Percentiles rank a stretch among this genome's conserved stretches.
Conservation (phyloP, 2,888 invertebrate species). For the Sphaeridia pumilis region DNA sequence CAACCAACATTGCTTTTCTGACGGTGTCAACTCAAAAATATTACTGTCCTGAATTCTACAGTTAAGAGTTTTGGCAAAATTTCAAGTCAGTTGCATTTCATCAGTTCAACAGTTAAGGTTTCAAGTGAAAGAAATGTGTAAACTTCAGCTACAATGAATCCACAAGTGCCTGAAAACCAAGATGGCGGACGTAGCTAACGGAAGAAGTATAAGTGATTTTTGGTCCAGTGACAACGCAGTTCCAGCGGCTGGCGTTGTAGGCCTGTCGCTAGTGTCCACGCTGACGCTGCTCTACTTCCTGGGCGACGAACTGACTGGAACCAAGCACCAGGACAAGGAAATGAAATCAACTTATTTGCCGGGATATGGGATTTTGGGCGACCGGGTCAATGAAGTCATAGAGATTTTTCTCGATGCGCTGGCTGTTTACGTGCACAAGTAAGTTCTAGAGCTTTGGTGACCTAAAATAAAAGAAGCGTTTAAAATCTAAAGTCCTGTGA, state of each 20-base stretch:
- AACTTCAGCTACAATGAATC: too few species aligned
- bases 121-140: too few species aligned
- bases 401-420: constrained; percentile 30
- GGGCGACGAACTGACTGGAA: not conserved
- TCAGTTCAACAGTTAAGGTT: too few species aligned
- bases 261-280: constrained; percentile 13
- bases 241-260: not conserved
- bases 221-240: not conserved
- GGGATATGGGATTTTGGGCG: constrained; percentile 31
- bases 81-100: too few species aligned
- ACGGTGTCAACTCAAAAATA: too few species aligned
- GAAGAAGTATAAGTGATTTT: not conserved
- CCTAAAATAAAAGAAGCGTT: not conserved
- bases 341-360: constrained; percentile 25
- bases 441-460: constrained; percentile 5
- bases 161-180: too few species aligned
- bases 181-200: too few species aligned
- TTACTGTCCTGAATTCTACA: too few species aligned
- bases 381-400: constrained; percentile 29
- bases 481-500: not conserved
- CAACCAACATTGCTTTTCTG: too few species aligned
- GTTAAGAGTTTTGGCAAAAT: too few species aligned
- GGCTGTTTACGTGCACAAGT: constrained; percentile 34
- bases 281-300: constrained; percentile 8
- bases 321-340: not conserved